Evolutionary conservation across 2,113 vertebrate species (phyloP), one percentile per base, ranked within the genome.

Genomic region (Alethe diademata): DNA sequence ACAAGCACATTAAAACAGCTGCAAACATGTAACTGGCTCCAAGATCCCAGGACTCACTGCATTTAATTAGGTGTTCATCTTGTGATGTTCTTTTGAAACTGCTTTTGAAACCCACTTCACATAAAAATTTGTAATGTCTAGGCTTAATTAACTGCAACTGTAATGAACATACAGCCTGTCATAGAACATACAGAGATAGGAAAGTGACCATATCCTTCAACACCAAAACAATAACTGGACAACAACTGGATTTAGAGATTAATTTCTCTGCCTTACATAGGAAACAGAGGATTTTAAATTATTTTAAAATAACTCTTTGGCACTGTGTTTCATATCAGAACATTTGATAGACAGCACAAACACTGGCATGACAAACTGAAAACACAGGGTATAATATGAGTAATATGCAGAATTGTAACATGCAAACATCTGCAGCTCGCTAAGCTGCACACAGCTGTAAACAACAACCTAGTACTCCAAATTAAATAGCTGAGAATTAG

Each of bases 1-100:
- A 92, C 92, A 76, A 95, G 86, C 64, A 90, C 57, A 94, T 89
- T 94, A 91, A 79, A 96, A 69, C 72, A 94, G 85, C 92, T 95
- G 87, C 94, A 94, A 93, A 94, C 48, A 74, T 19, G n/a, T 53
- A 91, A 91, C 75, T 48, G 75, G 67, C 53, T 96, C 58, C 38
- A 78, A 73, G 43, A 90, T 95, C 91, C 92, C 78, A 86, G 48
- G 79, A 80, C 78, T 92, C 60, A 31, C 35, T 85, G 67, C 57
- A 71, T 90, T 95, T 96, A 88, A 96, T 95, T 78, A 91, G 48
- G 31, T 78, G 73, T 54, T 92, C 76, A 80, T 90, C 89, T 85
- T 92, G 64, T 90, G 84, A 95, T 78, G 78, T 53, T 90, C 82
- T 90, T 91, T 50, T 84, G 72, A 83, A 88, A 81, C 23, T 78